Conservation (phyloP, 2,888 invertebrate species). For the Synanthedon andrenaeformis region DNA sequence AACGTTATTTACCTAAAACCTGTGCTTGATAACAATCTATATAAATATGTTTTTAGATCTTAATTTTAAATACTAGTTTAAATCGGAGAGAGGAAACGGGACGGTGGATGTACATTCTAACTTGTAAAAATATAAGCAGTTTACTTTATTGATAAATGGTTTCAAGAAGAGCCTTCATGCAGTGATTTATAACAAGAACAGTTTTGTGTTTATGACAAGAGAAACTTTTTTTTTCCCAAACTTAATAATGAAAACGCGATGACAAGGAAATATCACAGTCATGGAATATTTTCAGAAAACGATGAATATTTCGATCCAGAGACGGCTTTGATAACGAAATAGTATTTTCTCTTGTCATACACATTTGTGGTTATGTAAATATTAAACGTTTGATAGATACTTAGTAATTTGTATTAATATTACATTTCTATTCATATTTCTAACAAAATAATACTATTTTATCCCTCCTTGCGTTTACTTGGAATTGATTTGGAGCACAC, state of each 20-base stretch:
- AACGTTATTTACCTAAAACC: slow-evolving; percentile 65
- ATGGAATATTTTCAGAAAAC: neutral
- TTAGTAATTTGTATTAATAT: too few species aligned
- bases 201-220: neutral
- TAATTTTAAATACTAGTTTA: slow-evolving; percentile 58
- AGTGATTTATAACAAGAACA: slow-evolving; percentile 3
- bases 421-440: too few species aligned
- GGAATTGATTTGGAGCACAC: too few species aligned
- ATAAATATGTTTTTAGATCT: slow-evolving; percentile 58
- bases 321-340: neutral
- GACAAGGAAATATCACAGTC: neutral
- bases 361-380: too few species aligned
- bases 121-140: slow-evolving; percentile 51
- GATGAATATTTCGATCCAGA: neutral
- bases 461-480: too few species aligned
- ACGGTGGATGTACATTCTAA: slow-evolving; percentile 61
- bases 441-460: too few species aligned
- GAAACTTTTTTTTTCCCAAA: neutral
- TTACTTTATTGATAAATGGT: slow-evolving; percentile 18
- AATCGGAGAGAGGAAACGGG: slow-evolving; percentile 64
- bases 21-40: slow-evolving; percentile 70
- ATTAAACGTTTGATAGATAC: too few species aligned
- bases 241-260: neutral
- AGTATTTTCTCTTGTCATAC: neutral
- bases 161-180: slow-evolving; percentile 32